phyloP scores from a whole-genome alignment of 2,113 vertebrate species.

The Cacatua alba region DNA sequence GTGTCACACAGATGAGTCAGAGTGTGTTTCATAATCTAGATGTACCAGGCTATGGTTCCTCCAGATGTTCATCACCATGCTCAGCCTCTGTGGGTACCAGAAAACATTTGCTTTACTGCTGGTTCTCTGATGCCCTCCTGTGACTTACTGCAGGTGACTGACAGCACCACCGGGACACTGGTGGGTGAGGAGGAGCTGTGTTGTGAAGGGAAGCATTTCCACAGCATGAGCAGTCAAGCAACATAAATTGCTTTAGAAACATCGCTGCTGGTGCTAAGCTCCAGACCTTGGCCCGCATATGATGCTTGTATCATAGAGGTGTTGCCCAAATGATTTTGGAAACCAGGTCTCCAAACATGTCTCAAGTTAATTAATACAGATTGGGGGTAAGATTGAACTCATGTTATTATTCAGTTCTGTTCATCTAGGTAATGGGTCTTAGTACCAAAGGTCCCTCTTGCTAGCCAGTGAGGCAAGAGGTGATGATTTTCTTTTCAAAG shows the following conservation, averaged over 20 bases:
- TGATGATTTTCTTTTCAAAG: background rate
- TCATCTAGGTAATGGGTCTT: background rate
- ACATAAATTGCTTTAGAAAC: background rate
- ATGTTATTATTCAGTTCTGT: background rate
- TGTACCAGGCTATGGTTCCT: background rate
- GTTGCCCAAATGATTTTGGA: background rate
- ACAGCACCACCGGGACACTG: accelerated
- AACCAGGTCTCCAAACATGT: background rate
- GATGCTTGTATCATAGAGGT: background rate
- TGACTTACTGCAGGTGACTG: background rate
- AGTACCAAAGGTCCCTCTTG: background rate
- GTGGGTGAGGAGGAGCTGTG: background rate
- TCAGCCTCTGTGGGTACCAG: background rate
- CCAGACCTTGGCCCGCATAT: background rate
- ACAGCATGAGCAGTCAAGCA: background rate
- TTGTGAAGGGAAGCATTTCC: background rate
- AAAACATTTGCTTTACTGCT: background rate
- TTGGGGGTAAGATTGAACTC: background rate
- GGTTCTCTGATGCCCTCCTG: background rate
- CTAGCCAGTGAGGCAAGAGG: background rate
- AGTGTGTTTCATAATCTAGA: background rate
- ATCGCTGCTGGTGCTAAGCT: background rate
- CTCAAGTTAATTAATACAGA: background rate
- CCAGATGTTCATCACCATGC: accelerated
- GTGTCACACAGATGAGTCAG: accelerated